A percentile compares a stretch with the other conserved stretches of the same genome.
Evolutionary conservation across 30 jellyfish, hydroid and myxozoan species (phyloP).

Genomic region (Cassiopea andromeda): DNA sequence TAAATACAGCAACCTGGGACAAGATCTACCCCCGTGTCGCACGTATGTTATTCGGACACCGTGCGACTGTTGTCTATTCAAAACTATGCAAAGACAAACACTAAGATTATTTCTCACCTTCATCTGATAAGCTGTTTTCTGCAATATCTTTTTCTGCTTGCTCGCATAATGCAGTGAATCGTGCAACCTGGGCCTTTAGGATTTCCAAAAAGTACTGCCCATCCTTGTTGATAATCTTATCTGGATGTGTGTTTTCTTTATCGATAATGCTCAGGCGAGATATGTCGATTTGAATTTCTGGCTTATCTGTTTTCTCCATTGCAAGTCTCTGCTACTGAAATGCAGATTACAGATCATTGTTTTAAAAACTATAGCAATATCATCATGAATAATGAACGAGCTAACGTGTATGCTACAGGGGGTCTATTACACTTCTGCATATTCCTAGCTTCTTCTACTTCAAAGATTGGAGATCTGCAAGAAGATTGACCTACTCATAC

Average conservation of each 20-base stretch:
- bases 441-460: no score
- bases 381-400: conserved; percentile 27
- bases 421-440: background rate
- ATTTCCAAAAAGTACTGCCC: conserved; percentile 83
- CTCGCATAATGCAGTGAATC: conserved; percentile 69
- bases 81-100: background rate
- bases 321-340: conserved; percentile 36
- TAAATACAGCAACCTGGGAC: background rate
- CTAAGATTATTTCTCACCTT: conserved; percentile 53
- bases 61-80: background rate
- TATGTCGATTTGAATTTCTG: conserved; percentile 67
- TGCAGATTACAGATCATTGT: conserved; percentile 27
- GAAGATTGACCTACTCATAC: no score
- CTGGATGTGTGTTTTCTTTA: conserved; percentile 80
- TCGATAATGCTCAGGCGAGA: conserved; percentile 73
- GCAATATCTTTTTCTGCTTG: conserved; percentile 83
- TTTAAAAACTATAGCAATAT: conserved; percentile 28
- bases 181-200: conserved; percentile 63
- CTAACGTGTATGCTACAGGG: background rate
- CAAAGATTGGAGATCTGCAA: no score
- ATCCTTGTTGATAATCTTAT: conserved; percentile 75
- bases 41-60: background rate
- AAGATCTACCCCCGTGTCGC: background rate
- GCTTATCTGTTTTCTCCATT: conserved; percentile 66
- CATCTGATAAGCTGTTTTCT: conserved; percentile 72